Conservation (phyloP, 2,888 invertebrate species). For the Hydrotaea diabolus region DNA sequence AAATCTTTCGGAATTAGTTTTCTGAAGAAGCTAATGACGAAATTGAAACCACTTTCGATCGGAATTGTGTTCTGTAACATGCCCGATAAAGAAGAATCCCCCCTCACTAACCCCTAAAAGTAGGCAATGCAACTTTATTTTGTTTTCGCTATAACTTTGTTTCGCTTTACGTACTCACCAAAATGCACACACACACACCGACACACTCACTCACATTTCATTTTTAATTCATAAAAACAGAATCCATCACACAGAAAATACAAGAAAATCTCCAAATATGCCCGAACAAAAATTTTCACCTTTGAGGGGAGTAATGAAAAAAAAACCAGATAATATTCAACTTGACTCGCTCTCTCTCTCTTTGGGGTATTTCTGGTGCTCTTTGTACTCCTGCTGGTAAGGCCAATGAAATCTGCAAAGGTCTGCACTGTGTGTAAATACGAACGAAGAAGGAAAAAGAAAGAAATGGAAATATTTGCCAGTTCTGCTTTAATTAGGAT, state of each 20-base stretch:
- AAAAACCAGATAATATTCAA: not conserved
- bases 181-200: not conserved
- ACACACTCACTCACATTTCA: not conserved
- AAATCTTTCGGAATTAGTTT: too few relatives aligned
- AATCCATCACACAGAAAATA: not conserved
- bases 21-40: too few relatives aligned
- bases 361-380: slow-evolving; percentile 38
- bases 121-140: slow-evolving; percentile 16
- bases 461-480: slow-evolving; percentile 19
- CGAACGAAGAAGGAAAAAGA: not conserved
- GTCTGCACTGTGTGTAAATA: not conserved
- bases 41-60: too few relatives aligned
- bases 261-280: not conserved
- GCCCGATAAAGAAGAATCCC: too few relatives aligned
- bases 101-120: slow-evolving; percentile 4
- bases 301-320: not conserved
- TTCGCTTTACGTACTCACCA: not conserved
- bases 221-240: slow-evolving; percentile 37
- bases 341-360: slow-evolving; percentile 40
- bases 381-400: not conserved
- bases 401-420: slow-evolving; percentile 1
- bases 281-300: slow-evolving; percentile 1
- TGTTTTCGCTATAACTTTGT: slow-evolving; percentile 14
- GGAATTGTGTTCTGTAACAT: too few relatives aligned
- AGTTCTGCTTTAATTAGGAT: slow-evolving; percentile 16